These are phyloP conservation scores for Coturnix japonica DNA, from an alignment of 2,113 vertebrate species.

Conservation along the genomic window DNA sequence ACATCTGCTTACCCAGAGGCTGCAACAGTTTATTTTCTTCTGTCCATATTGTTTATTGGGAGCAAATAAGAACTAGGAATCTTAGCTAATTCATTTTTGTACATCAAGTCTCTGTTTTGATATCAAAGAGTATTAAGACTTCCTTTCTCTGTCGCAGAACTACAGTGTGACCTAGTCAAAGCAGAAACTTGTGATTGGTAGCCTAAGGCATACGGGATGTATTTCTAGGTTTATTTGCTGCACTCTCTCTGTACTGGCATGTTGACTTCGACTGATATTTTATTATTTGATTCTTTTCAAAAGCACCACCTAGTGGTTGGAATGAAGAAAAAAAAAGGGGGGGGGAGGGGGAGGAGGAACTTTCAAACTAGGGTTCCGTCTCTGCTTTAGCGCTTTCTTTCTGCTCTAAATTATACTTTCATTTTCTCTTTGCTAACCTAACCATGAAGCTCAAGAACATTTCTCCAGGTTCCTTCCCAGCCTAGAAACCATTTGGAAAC, in stretches of 20 bases:
- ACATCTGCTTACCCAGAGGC: constrained; percentile 50
- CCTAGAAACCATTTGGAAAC: not conserved
- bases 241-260: rapidly evolving
- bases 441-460: not conserved
- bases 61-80: not conserved
- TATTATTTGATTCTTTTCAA: not conserved
- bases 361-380: not conserved
- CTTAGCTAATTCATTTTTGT: not conserved
- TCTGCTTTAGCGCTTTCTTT: not conserved
- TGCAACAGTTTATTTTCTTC: constrained; percentile 2
- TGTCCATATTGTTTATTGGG: not conserved
- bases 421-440: not conserved
- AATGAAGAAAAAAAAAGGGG: not conserved
- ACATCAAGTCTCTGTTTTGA: not conserved
- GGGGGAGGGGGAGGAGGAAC: not conserved
- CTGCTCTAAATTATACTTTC: not conserved
- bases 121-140: not conserved
- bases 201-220: rapidly evolving
- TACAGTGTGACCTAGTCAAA: rapidly evolving
- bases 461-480: not conserved
- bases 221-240: not conserved
- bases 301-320: constrained; percentile 24
- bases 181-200: not conserved
- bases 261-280: not conserved
- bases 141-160: not conserved